phyloP scores from a whole-genome alignment of 2,888 invertebrate species.

The Papilio demoleus region DNA sequence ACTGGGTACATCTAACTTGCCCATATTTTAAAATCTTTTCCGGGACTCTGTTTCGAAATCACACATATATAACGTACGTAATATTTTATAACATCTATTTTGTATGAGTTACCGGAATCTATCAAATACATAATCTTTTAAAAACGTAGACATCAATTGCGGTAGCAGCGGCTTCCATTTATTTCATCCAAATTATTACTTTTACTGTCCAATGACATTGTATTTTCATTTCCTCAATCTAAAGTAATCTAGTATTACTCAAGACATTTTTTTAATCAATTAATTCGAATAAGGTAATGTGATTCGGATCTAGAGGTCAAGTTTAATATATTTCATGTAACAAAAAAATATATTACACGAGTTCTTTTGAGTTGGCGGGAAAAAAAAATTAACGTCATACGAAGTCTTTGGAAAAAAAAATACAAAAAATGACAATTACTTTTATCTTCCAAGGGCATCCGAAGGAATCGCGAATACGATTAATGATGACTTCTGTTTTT shows the following conservation, averaged over 20 bases:
- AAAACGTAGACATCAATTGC: too few relatives aligned
- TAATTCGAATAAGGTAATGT: neutral
- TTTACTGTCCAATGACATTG: neutral
- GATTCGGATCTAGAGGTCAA: neutral
- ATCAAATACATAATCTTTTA: too few relatives aligned
- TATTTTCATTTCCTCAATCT: neutral
- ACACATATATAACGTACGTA: too few relatives aligned
- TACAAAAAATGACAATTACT: neutral
- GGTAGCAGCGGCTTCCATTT: too few relatives aligned
- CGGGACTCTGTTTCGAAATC: too few relatives aligned
- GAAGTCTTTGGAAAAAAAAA: neutral
- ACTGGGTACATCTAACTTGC: too few relatives aligned
- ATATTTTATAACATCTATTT: too few relatives aligned
- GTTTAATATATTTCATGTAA: neutral
- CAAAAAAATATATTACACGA: neutral
- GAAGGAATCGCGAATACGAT: too few relatives aligned
- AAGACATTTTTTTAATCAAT: neutral
- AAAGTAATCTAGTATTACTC: neutral
- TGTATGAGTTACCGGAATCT: too few relatives aligned
- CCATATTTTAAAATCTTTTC: too few relatives aligned
- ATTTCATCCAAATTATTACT: neutral
- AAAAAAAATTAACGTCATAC: neutral
- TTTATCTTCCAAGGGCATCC: neutral
- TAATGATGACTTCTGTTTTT: too few relatives aligned
- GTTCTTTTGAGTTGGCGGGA: neutral